phyloP scores from a whole-genome alignment of 2,113 vertebrate genomes.

The Chascanopsetta lugubris region DNA sequence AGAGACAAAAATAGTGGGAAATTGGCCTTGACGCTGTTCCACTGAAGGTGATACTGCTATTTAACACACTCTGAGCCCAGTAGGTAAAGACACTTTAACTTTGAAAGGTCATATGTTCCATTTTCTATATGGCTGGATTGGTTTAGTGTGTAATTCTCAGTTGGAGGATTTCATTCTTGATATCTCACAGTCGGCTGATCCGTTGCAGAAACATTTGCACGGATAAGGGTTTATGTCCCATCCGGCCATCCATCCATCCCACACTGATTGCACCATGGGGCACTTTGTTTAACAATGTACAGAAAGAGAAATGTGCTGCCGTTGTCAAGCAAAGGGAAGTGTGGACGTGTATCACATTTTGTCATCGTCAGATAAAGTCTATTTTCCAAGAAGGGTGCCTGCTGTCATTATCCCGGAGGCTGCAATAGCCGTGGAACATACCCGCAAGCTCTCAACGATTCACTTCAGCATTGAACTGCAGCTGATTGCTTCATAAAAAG shows the following conservation, averaged over 20 bases:
- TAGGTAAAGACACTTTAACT: constrained; percentile 10
- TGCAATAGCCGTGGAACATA: not conserved
- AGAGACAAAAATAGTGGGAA: constrained; percentile 14
- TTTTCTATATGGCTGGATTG: constrained; percentile 7
- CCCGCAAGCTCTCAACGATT: not conserved
- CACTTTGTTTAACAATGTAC: constrained; percentile 26
- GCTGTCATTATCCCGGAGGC: not conserved
- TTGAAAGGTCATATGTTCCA: not conserved
- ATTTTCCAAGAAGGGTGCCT: constrained; percentile 17
- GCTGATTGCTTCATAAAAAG: not conserved
- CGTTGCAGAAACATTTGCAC: not conserved
- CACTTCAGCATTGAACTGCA: not conserved
- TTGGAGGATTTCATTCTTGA: constrained; percentile 17
- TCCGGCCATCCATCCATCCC: constrained; percentile 18
- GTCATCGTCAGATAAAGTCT: constrained; percentile 5
- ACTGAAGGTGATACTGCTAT: constrained; percentile 18
- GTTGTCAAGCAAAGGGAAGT: constrained; percentile 19
- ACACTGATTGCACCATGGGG: constrained; percentile 3
- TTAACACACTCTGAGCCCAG: constrained; percentile 5
- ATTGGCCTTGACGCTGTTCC: constrained; percentile 16
- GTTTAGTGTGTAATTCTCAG: constrained; percentile 10
- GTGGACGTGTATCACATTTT: not conserved
- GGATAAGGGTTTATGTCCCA: constrained; percentile 25
- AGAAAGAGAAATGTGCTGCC: constrained; percentile 3
- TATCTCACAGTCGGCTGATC: constrained; percentile 7